Percentiles rank a stretch among this genome's conserved stretches.
Evolutionary conservation across 2,888 invertebrate species (phyloP).

Genomic region (Pollenia labialis): DNA sequence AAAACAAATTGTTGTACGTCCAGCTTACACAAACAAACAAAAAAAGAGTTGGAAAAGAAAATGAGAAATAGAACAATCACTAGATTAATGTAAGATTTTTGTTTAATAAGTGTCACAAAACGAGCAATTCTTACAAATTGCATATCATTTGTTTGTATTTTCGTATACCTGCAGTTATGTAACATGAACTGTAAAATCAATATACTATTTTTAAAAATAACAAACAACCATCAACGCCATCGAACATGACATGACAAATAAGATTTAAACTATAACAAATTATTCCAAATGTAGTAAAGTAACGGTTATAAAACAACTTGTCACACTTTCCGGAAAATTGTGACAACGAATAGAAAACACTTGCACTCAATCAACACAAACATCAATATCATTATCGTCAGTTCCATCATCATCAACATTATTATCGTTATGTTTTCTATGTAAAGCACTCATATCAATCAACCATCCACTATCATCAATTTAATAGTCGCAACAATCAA

Average conservation of each 20-base stretch:
- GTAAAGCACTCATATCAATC: slow-evolving; percentile 37
- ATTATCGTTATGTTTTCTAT: not conserved
- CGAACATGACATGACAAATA: slow-evolving; percentile 32
- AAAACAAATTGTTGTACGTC: too few relatives aligned
- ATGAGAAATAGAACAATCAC: too few relatives aligned
- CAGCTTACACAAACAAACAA: too few relatives aligned
- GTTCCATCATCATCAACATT: not conserved
- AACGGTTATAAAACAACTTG: slow-evolving; percentile 22
- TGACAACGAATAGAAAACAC: slow-evolving; percentile 28
- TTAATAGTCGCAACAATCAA: slow-evolving; percentile 40
- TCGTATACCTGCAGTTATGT: not conserved
- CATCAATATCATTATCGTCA: not conserved
- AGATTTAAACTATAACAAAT: slow-evolving; percentile 1
- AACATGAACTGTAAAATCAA: not conserved
- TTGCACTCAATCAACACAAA: not conserved
- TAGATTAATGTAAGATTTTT: too few relatives aligned
- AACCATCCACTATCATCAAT: slow-evolving; percentile 28
- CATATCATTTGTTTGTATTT: too few relatives aligned
- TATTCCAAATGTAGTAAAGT: not conserved
- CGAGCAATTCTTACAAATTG: too few relatives aligned
- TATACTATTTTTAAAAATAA: not conserved
- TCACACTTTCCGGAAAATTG: slow-evolving; percentile 15
- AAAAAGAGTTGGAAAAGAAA: too few relatives aligned
- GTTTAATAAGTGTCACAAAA: too few relatives aligned
- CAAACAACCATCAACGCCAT: not conserved